Evolutionary conservation across 2,888 invertebrate genomes (phyloP).

Genomic region (Amiota mariae): DNA sequence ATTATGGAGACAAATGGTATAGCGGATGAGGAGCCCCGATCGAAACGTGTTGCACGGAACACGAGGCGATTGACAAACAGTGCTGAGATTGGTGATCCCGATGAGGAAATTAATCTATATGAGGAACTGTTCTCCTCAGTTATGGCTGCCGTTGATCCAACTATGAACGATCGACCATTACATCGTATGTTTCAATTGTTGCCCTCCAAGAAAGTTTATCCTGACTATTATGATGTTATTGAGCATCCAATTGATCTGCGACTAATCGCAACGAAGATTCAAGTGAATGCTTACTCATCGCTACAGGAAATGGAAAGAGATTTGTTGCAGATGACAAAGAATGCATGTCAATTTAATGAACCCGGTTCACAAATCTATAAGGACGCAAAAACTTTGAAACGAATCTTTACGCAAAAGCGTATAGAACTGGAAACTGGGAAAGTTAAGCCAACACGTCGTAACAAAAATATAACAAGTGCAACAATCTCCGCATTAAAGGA

Average conservation of each 20-base stretch:
- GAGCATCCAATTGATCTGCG: constrained; percentile 96
- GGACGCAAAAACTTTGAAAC: constrained; percentile 90
- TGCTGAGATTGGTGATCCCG: constrained; percentile 82
- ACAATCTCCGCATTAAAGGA: constrained; percentile 75
- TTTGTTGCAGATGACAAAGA: constrained; percentile 90
- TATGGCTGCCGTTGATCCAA: constrained; percentile 87
- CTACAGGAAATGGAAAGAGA: constrained; percentile 92
- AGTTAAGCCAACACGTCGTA: constrained; percentile 74
- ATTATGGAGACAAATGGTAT: constrained; percentile 69
- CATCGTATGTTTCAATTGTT: constrained; percentile 92
- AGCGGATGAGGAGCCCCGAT: constrained; percentile 67
- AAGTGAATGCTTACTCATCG: constrained; percentile 84
- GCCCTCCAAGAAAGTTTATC: constrained; percentile 93
- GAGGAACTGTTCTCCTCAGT: constrained; percentile 92
- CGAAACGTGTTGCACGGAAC: constrained; percentile 66
- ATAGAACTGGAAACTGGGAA: constrained; percentile 82
- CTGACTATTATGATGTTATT: constrained; percentile 95
- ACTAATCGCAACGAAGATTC: constrained; percentile 92
- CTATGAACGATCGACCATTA: constrained; percentile 83
- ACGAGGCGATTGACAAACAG: constrained; percentile 72
- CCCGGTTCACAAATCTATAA: constrained; percentile 97
- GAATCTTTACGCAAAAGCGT: constrained; percentile 80
- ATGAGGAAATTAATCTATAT: constrained; percentile 83
- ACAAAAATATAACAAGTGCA: constrained; percentile 61
- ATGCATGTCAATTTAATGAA: constrained; percentile 97